Base-by-base conservation (phyloP, 2,888 invertebrate genomes). In the Archaeoteleia sp. region DNA sequence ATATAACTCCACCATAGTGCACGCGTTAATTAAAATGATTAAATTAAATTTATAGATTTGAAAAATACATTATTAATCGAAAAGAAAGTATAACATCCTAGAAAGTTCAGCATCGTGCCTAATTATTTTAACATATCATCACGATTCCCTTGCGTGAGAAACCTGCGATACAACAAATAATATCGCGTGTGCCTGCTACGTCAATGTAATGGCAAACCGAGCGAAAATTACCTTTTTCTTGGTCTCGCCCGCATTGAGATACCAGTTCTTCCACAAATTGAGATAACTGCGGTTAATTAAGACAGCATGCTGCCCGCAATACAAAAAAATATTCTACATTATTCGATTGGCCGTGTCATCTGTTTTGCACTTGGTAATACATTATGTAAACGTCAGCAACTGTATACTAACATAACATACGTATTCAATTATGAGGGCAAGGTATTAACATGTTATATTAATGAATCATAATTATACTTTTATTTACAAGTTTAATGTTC, bases 151-250 rank as follows among this genome's bases (percentile, higher is more conserved):
- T 27, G 48, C 48, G 48, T 39, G 49, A 48, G 49, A 32, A 30
- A 8, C 12, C 14, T 35, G 15, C n/a, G 35, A 45, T 46, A 27
- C 55, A 25, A 39, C 55, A 63, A 63, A 57, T 51, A 55, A 57
- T 63, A 57, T 57, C 37, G 51, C 55, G 49, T 45, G 49, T 51
- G 42, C 15, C 17, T 48, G 25, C 25, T 15, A 27, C 42, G 58
- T 35, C 48, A 25, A 35, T 35, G 58, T 42, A 51, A 39, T 10
- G 23, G 45, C n/a, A 25, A 57, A 40, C 40, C 13, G 58, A 51
- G 37, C 32, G 20, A 40, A 53, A 61, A 61, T 51, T 39, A 37
- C 25, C 35, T 61, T 53, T 60, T 51, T 51, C 48, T 61, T 43
- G 34, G 7, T 27, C 32, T 55, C 37, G 20, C 14, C 32, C 60